These are phyloP conservation scores for Conus ventricosus DNA, from an alignment of 1,140 invertebrate species.

Conservation along the genomic window DNA sequence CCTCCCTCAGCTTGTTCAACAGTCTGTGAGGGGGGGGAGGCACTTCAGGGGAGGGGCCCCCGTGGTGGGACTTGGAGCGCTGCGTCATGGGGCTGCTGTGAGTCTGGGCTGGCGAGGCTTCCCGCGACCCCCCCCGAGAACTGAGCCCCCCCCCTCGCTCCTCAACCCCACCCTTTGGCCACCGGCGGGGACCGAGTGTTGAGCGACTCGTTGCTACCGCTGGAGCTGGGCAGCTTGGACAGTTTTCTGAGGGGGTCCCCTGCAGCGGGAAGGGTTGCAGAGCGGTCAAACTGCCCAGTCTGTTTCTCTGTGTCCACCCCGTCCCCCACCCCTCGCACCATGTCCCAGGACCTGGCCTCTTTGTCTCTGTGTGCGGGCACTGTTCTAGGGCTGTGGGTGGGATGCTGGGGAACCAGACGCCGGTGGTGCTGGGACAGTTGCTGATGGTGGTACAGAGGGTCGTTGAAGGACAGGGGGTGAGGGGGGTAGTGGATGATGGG, in stretches of 20 bases:
- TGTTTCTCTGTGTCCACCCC: conserved; percentile 44
- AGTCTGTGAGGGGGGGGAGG: conserved; percentile 40
- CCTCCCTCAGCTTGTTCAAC: background rate
- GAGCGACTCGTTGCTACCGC: conserved; percentile 43
- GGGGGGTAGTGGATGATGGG: conserved; percentile 48
- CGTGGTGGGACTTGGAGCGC: conserved; percentile 34
- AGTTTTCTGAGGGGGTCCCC: conserved; percentile 61
- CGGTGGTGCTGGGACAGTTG: conserved; percentile 42
- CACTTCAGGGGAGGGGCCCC: conserved; percentile 41
- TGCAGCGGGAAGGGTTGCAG: conserved; percentile 50
- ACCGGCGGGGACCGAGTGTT: background rate
- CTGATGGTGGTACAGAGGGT: conserved; percentile 83
- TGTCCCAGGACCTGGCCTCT: conserved; percentile 32
- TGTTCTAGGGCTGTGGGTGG: background rate
- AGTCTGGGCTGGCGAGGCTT: conserved; percentile 43
- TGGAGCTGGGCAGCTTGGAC: conserved; percentile 66
- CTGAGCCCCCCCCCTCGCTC: conserved; percentile 38
- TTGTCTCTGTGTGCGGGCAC: background rate
- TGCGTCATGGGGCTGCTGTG: conserved; percentile 45
- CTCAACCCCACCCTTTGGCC: background rate
- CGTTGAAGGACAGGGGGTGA: conserved; percentile 88
- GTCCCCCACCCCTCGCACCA: conserved; percentile 62
- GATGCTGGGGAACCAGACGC: background rate
- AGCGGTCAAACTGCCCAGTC: conserved; percentile 4
- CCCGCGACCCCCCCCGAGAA: conserved; percentile 51